Percentiles rank a stretch among this genome's conserved stretches.
These are phyloP conservation scores for Molothrus aeneus DNA, from an alignment of 2,797 vertebrate genomes.

Conservation along the genomic window DNA sequence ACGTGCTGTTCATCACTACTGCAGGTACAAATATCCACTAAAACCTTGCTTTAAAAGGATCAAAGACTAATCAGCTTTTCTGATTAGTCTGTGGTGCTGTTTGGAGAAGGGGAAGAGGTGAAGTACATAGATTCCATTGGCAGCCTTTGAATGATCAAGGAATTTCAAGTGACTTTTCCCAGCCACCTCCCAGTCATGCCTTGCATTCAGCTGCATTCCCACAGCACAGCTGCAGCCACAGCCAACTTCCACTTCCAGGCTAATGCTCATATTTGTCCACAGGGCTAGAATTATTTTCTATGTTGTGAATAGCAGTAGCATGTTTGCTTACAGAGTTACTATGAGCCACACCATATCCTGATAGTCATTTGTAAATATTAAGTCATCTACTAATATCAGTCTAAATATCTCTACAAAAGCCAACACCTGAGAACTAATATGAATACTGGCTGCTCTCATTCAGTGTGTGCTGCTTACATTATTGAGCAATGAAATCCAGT, in stretches of 20 bases:
- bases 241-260: neutral
- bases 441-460: neutral
- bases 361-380: neutral
- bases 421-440: neutral
- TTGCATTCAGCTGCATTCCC: rapidly evolving
- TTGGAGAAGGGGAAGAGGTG: neutral
- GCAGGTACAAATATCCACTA: neutral
- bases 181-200: neutral
- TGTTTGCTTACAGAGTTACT: neutral
- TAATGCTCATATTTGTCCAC: neutral
- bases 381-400: neutral
- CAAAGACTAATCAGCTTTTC: neutral
- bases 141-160: neutral
- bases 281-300: neutral
- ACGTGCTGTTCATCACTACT: neutral
- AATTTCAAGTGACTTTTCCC: neutral
- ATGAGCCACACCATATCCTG: neutral
- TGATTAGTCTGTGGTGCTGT: neutral
- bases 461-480: neutral
- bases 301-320: neutral
- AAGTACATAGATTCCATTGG: neutral
- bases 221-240: neutral
- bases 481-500: neutral
- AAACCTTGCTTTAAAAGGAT: neutral
- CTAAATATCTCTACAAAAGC: neutral